These are phyloP conservation scores for Labeo calbasu DNA, from an alignment of 2,797 vertebrate species.

Conservation along the genomic window DNA sequence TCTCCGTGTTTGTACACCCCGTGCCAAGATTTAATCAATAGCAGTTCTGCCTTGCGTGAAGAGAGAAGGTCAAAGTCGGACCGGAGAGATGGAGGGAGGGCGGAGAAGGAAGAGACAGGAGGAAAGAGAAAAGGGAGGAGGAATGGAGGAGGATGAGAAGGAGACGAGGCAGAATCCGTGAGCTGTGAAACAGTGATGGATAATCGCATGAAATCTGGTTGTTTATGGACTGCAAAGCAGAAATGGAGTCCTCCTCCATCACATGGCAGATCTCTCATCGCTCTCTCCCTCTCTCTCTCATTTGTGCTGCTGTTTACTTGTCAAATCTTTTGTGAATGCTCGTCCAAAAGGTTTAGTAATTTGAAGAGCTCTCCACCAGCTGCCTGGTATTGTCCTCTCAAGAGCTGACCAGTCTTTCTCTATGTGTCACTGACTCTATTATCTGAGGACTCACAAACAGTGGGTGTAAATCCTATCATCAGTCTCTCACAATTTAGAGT, in stretches of 20 bases:
- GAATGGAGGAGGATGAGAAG: constrained; percentile 42
- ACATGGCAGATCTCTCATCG: constrained; percentile 18
- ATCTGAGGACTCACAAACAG: constrained; percentile 32
- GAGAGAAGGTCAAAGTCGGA: constrained; percentile 81
- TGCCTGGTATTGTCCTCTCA: constrained; percentile 64
- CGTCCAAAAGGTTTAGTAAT: constrained; percentile 67
- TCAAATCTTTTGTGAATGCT: constrained; percentile 63
- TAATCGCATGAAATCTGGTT: constrained; percentile 53
- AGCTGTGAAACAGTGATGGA: constrained; percentile 48
- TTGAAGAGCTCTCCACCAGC: constrained; percentile 67
- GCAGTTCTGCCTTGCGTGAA: constrained; percentile 79
- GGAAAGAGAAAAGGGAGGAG: constrained; percentile 24
- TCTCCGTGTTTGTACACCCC: constrained; percentile 82
- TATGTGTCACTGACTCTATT: constrained; percentile 59
- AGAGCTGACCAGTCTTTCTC: constrained; percentile 65
- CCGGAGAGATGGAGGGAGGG: constrained; percentile 63
- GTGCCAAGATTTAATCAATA: constrained; percentile 86
- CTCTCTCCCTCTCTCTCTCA: constrained; percentile 17
- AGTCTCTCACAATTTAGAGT: constrained; percentile 11
- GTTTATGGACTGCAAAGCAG: constrained; percentile 43
- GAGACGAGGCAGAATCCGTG: constrained; percentile 37
- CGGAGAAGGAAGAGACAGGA: constrained; percentile 44
- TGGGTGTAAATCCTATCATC: constrained; percentile 21
- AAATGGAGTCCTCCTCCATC: constrained; percentile 37
- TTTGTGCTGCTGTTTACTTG: constrained; percentile 60